Evolutionary conservation across 2,113 vertebrate genomes (phyloP), one percentile per base, ranked within the genome.

Genomic region (Coracopsis vasa): DNA sequence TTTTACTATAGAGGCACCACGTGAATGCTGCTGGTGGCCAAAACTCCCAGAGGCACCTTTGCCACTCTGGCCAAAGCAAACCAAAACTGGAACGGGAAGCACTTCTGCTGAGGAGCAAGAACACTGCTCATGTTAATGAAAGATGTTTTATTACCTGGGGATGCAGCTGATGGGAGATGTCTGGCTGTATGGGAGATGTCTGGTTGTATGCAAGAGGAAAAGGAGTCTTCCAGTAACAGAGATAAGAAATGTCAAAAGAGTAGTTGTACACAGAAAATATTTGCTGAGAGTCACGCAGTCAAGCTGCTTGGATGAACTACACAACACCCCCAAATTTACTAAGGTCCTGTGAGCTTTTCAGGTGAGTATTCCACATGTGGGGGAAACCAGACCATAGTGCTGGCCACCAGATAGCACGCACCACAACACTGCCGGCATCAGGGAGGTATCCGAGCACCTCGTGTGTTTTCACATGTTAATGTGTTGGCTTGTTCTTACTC

Each of bases 61-160:
- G 1, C 15, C 20, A 14, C 20, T 51, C 20, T 29, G 54, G 60
- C 33, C 48, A 62, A 70, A 73, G 41, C 31, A 53, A 95, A 48
- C 25, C 15, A 10, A 37, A 44, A 25, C 0, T 1, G 2, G 47
- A 42, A 39, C 62, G 47, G 51, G 25, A 60, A 90, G 28, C n/a
- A 4, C 7, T 80, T 47, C 71, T 75, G 61, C n/a, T 75, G 75
- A 61, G 79, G 31, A 42, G 13, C 1, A 5, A 1, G 3, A 62
- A 23, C 50, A 39, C 6, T 0, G 0, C 31, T 18, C 1, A 1
- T 17, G 20, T 9, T 25, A 17, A 7, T 7, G 16, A 20, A 42
- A 92, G 42, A 11, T 6, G 12, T 11, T 85, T 75, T 10, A 25
- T 47, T 39, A 8, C 17, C 15, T 48, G 50, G 71, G 33, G 75